Evolutionary conservation across 2,797 vertebrate genomes (phyloP), one percentile per base, ranked within the genome.

Genomic region (Gymnocypris eckloni): DNA sequence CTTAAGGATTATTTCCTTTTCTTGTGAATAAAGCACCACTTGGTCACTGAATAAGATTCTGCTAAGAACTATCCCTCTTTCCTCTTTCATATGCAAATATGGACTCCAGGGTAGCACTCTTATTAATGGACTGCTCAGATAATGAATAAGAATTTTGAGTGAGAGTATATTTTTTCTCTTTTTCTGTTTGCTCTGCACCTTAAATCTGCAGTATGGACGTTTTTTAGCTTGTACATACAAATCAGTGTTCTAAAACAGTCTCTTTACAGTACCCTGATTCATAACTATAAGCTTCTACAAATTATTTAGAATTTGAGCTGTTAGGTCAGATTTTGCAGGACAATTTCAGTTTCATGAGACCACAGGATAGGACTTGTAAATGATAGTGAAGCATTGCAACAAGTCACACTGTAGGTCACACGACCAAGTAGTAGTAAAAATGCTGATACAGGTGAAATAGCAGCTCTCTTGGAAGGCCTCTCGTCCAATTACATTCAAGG

Each of bases 21-120:
- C 22, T 50, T 75, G 15, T 75, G 72, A 75, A 75, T 75, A 48
- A 75, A 48, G 43, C 45, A 52, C 22, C 25, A 48, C 43, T 75
- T 50, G 72, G 43, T 75, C 72, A 48, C n/a, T 28, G 43, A 50
- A 48, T 48, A 48, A 4, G 22, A 75, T 25, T 75, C 41, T 48
- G 41, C 20, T 43, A n/a, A 43, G 66, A 67, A 37, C 33, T n/a
- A 22, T 66, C 59, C 59, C 59, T 64, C n/a, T 64, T n/a, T 66
- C 11, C 39, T n/a, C 72, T 75, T 75, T 50, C 72, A 75, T 28
- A 75, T 75, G 72, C 43, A 75, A 75, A 75, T 75, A 6, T 75
- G 6, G 6, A 48, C 43, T 50, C 45, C 43, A 75, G 72, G 43
- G 45, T 73, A 75, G 13, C 22, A 70, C 67, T 70, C 48, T 56